Percentiles rank a stretch among this genome's conserved stretches.
Conservation (phyloP, 2,797 vertebrate species). For the Lithobates pipiens region DNA sequence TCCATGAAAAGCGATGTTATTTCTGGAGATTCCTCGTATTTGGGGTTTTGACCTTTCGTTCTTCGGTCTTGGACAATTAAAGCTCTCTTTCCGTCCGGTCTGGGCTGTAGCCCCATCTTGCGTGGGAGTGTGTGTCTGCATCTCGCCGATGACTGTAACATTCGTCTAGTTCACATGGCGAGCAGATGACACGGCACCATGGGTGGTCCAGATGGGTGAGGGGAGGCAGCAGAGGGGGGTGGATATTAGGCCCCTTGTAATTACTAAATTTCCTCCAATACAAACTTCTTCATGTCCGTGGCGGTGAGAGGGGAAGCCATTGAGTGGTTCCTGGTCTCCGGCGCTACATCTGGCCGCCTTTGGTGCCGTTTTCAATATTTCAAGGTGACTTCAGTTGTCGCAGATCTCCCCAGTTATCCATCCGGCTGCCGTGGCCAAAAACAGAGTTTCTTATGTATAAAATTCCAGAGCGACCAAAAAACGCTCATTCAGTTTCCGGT, state of each 20-base stretch:
- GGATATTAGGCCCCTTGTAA: slow-evolving; percentile 49
- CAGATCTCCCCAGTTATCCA: too few relatives aligned
- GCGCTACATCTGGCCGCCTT: too few relatives aligned
- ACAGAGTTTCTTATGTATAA: too few relatives aligned
- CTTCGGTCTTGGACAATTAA: slow-evolving; percentile 41
- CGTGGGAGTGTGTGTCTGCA: slow-evolving; percentile 68
- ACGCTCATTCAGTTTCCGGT: neutral
- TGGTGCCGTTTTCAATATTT: neutral
- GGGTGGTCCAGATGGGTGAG: slow-evolving; percentile 91
- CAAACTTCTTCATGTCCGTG: neutral
- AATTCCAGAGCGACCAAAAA: neutral
- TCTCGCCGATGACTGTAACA: slow-evolving; percentile 64
- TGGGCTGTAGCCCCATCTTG: slow-evolving; percentile 50
- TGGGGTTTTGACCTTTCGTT: slow-evolving; percentile 21
- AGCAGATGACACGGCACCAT: slow-evolving; percentile 70
- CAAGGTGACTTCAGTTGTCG: too few relatives aligned
- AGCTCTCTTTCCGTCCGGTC: slow-evolving; percentile 7
- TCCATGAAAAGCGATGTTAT: neutral
- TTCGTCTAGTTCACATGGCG: slow-evolving; percentile 44
- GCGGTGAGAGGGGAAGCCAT: neutral
- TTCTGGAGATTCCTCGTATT: neutral
- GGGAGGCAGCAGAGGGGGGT: slow-evolving; percentile 75
- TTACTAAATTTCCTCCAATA: slow-evolving; percentile 33
- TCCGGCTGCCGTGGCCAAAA: too few relatives aligned
- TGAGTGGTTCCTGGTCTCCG: neutral